Percentiles rank a stretch among this genome's conserved stretches.
Conservation (phyloP, 2,797 vertebrate genomes). For the Apogon hyalosoma region DNA sequence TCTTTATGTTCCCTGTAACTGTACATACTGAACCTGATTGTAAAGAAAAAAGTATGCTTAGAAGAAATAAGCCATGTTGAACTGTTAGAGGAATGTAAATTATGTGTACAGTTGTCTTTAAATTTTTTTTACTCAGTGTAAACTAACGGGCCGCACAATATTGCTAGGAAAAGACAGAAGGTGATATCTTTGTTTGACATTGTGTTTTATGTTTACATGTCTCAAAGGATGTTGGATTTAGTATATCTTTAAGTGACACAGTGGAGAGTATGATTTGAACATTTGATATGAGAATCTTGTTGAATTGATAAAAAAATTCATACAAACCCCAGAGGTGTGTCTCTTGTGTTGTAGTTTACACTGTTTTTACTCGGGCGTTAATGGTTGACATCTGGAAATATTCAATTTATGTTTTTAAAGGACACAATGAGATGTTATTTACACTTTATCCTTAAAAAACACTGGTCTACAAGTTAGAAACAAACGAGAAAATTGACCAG, state of each 20-base stretch:
- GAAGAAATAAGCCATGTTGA: slow-evolving; percentile 81
- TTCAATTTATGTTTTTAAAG: too few relatives aligned
- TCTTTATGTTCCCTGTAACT: slow-evolving; percentile 45
- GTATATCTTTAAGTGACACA: slow-evolving; percentile 66
- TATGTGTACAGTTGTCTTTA: slow-evolving; percentile 74
- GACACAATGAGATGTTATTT: too few relatives aligned
- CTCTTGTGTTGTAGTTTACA: background rate
- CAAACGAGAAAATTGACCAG: too few relatives aligned
- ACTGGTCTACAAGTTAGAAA: too few relatives aligned
- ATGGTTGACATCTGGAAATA: too few relatives aligned
- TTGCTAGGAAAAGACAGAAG: slow-evolving; percentile 58
- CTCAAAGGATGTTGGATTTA: slow-evolving; percentile 49
- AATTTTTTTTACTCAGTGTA: slow-evolving; percentile 68
- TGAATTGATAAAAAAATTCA: slow-evolving; percentile 56
- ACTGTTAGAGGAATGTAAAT: slow-evolving; percentile 84
- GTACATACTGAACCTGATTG: slow-evolving; percentile 76
- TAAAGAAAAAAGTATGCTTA: slow-evolving; percentile 40
- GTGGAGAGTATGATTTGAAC: slow-evolving; percentile 56
- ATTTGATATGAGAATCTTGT: slow-evolving; percentile 68
- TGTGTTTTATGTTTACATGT: slow-evolving; percentile 75
- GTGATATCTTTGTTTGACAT: slow-evolving; percentile 60
- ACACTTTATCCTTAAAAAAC: too few relatives aligned
- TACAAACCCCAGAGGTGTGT: background rate
- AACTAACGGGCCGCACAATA: slow-evolving; percentile 70
- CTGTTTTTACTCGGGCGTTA: background rate